phyloP scores from a whole-genome alignment of 2,797 vertebrate species.

The Synaphobranchus kaupii region DNA sequence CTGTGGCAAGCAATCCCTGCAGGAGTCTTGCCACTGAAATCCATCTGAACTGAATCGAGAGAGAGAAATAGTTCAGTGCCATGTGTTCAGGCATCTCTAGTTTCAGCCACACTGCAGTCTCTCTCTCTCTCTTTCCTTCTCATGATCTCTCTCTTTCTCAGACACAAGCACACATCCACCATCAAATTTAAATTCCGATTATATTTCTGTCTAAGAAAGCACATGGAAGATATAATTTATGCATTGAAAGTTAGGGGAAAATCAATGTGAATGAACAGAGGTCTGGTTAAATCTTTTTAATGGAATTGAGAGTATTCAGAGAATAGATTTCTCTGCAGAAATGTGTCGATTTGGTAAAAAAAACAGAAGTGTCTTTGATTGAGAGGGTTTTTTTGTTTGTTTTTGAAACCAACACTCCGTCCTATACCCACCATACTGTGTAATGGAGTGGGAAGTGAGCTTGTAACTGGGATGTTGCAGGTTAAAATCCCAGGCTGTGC shows the following conservation, averaged over 20 bases:
- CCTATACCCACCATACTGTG: not conserved
- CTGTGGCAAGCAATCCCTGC: constrained; percentile 43
- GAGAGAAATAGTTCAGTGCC: constrained; percentile 66
- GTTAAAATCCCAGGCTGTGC: not conserved
- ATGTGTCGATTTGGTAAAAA: not conserved
- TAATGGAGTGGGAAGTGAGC: not conserved
- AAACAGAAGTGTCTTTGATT: not conserved
- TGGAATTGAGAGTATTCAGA: not conserved
- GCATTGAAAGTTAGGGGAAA: not conserved
- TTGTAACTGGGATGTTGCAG: not conserved
- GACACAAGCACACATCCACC: not conserved
- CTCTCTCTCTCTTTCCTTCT: constrained; percentile 56
- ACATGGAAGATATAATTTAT: not conserved
- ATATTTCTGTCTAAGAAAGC: not conserved
- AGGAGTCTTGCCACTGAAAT: constrained; percentile 4
- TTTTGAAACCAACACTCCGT: no score
- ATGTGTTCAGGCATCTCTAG: constrained; percentile 73
- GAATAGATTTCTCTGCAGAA: not conserved
- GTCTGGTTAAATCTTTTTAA: not conserved
- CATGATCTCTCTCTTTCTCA: constrained; percentile 34
- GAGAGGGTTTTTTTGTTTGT: not conserved
- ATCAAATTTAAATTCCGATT: not conserved
- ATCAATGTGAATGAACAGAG: not conserved
- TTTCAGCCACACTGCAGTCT: constrained; percentile 79
- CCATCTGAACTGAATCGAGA: constrained; percentile 19